Base-by-base conservation (phyloP, 30 jellyfish, hydroid and myxozoan species). In the Hydractinia echinata region DNA sequence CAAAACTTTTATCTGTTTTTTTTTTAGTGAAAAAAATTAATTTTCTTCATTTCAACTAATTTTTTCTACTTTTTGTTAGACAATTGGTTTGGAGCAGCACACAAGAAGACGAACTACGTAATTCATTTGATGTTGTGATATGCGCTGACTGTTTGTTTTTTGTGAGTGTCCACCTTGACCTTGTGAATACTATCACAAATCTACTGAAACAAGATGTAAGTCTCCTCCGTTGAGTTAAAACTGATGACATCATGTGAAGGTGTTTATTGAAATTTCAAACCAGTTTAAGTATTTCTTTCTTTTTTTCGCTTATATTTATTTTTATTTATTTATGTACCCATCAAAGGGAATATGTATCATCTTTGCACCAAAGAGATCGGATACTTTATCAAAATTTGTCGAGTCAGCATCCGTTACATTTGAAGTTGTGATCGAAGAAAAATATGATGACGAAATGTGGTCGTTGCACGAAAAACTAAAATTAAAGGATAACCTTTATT, bases 91-190 rank as follows among this genome's bases (percentile, higher is more conserved):
- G 88, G 88, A 64, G 8, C 7, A 51, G 39, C 19, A 64, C 3
- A n/a, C 9, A 44, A 64, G 6, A 64, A 7, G 6, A 64, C 39
- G 19, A 44, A 44, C 39, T 64, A 6, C 71, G 10, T 15, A 39
- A 51, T 4, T 52, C 21, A 20, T 85, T 48, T 70, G 95, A 85
- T 66, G 83, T 54, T 56, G 53, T 85, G 11, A 44, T 85, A 1
- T 85, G 88, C 61, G 95, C 95, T 49, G 95, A 85, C 73, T 79
- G 88, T 84, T 85, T 71, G 52, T 71, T 71, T 50, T 71, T 71
- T 6, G 52, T 52, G n/a, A 19, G 5, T 52, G 55, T 52, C 67
- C 81, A 71, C 50, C 55, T 19, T 19, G 81, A 54, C 1, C 52
- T 71, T n/a, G 67, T 71, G 4, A 4, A 30, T 50, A 71, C 81